Base-by-base conservation (phyloP, 2,797 vertebrate genomes). In the Pangasius macronema region DNA sequence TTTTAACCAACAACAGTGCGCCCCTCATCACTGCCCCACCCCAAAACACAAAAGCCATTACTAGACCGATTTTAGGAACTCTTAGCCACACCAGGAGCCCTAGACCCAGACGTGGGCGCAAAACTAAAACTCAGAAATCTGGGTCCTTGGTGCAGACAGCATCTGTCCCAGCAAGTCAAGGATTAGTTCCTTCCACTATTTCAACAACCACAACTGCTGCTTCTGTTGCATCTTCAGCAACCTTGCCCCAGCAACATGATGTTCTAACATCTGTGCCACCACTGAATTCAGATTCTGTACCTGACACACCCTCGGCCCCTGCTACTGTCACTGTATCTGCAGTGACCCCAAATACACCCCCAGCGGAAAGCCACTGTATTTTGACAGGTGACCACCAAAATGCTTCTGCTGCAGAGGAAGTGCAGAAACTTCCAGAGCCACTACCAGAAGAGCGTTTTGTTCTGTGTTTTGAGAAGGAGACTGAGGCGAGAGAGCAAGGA, bases 1-100 rank as follows among this genome's bases (percentile, higher is more conserved):
- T 97, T 87, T 94, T 98, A 85, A 96, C 96, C 33, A 97, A 97
- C 93, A 96, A 91, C 61, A 65, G 30, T 89, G 72, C 92, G 87
- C 80, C 92, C 3, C 91, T 93, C 49, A 88, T 88, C 5, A 75
- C 88, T 61, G 67, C 84, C 42, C 83, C 87, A 30, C 63, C 82
- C 33, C 90, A 88, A 84, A 89, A 90, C 85, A 92, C 83, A 53
- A 87, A 91, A 49, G 87, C 91, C 14, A 92, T 95, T 73, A 92
- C 90, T 30, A 95, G 92, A 89, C 96, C 96, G 82, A 95, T 96
- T 89, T 90, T 96, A 65, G 95, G 95, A 85, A 95, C 90, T 81
- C 79, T 90, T 13, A 53, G 84, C 51, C 94, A 95, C 91, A 95
- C 92, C 39, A 92, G 95, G 89, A 96, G 94, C 73, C 94, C 94